Percentiles rank a stretch among this genome's conserved stretches.
phyloP scores from a whole-genome alignment of 2,113 vertebrate genomes.

The Chascanopsetta lugubris region DNA sequence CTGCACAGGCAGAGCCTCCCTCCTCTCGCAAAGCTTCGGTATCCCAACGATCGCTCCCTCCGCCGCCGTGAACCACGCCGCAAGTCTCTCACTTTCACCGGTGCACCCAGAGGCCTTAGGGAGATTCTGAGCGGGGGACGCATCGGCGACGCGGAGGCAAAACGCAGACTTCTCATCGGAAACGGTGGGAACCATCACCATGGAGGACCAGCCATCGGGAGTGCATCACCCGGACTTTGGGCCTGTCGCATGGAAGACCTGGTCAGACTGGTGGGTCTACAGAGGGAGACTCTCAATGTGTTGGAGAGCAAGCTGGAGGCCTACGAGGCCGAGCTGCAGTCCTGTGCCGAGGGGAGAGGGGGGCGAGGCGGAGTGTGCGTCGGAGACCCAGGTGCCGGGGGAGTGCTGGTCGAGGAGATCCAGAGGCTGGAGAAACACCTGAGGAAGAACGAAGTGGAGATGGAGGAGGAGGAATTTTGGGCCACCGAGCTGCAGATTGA shows the following conservation, averaged over 20 bases:
- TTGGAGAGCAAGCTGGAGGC: constrained; percentile 88
- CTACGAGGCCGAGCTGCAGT: constrained; percentile 86
- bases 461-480: constrained; percentile 98
- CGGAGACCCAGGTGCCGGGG: constrained; percentile 55
- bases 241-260: constrained; percentile 85
- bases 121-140: constrained; percentile 90
- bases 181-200: constrained; percentile 67
- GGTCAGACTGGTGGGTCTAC: constrained; percentile 87
- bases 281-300: constrained; percentile 89
- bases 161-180: constrained; percentile 82
- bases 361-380: constrained; percentile 77
- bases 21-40: constrained; percentile 90
- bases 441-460: constrained; percentile 92
- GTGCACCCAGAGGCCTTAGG: constrained; percentile 89
- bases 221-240: constrained; percentile 68
- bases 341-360: constrained; percentile 85
- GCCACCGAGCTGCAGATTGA: constrained; percentile 97
- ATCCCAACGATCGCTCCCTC: constrained; percentile 87
- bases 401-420: constrained; percentile 87
- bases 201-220: constrained; percentile 38
- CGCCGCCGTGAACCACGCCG: constrained; percentile 92
- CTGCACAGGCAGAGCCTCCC: constrained; percentile 94
- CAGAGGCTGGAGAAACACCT: constrained; percentile 90
- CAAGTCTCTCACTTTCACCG: constrained; percentile 96
- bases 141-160: constrained; percentile 84